Percentiles rank a stretch among this genome's conserved stretches.
phyloP scores from a whole-genome alignment of 2,113 vertebrate species.

The Grammomys dolichurus region DNA sequence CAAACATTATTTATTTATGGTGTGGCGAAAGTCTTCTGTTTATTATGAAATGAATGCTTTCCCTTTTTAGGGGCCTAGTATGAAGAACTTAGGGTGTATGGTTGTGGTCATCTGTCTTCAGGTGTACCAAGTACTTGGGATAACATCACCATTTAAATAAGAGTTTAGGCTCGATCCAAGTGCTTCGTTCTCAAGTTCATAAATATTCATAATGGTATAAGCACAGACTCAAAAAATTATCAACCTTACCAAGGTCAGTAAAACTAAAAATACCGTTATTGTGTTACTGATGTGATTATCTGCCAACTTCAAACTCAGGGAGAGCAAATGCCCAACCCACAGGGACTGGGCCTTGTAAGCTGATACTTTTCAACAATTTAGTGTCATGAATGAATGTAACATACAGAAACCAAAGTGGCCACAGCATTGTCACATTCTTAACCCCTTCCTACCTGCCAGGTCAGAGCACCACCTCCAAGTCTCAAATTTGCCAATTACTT shows the following conservation, averaged over 20 bases:
- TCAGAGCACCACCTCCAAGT: no score
- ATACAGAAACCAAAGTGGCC: not conserved
- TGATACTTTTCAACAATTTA: conserved; percentile 12
- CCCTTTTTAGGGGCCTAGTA: conserved; percentile 24
- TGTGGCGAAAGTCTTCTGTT: conserved; percentile 55
- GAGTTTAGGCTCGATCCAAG: conserved; percentile 14
- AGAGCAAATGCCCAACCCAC: not conserved
- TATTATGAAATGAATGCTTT: conserved; percentile 41
- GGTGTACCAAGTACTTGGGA: conserved; percentile 40
- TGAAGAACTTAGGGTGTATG: conserved; percentile 52
- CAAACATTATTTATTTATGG: conserved; percentile 55
- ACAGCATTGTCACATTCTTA: not conserved
- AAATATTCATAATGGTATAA: conserved; percentile 23
- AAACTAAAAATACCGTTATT: not conserved
- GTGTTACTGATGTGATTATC: not conserved
- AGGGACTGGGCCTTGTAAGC: not conserved
- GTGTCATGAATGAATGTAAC: not conserved
- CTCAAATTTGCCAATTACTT: not conserved
- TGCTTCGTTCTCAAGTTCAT: conserved; percentile 7
- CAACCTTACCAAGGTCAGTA: not conserved
- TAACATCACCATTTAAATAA: conserved; percentile 49
- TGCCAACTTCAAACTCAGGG: conserved; percentile 9
- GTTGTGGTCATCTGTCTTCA: not conserved
- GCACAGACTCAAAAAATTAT: conserved; percentile 55
- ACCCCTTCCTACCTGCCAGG: not conserved